A percentile compares a stretch with the other conserved stretches of the same genome.
These are phyloP conservation scores for Hycleus cichorii DNA, from an alignment of 1,140 invertebrate genomes.

Conservation along the genomic window DNA sequence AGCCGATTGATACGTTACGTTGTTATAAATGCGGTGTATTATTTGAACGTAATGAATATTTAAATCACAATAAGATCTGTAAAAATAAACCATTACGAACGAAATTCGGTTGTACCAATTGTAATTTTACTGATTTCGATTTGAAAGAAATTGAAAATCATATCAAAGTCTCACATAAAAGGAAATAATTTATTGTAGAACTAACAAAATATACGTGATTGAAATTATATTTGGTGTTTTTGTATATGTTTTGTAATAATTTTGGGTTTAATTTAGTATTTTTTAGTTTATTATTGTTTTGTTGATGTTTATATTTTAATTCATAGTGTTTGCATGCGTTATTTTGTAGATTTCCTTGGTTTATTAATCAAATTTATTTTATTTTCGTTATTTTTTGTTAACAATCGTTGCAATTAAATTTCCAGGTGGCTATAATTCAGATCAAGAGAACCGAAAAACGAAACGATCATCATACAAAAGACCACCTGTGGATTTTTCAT, in stretches of 20 bases:
- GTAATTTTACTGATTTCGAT: constrained; percentile 27
- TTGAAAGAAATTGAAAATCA: constrained; percentile 28
- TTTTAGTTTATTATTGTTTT: neutral
- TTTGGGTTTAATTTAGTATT: neutral
- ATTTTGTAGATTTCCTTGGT: neutral
- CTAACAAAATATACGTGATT: neutral
- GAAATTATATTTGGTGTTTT: neutral
- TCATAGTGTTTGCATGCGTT: constrained; percentile 1
- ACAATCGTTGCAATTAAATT: neutral
- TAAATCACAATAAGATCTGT: constrained; percentile 26
- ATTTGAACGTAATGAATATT: constrained; percentile 19
- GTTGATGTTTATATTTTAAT: neutral
- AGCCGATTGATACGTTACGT: constrained; percentile 31
- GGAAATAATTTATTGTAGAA: neutral
- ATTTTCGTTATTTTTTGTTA: neutral
- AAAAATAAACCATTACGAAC: constrained; percentile 17
- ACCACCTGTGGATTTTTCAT: neutral
- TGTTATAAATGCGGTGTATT: constrained; percentile 27
- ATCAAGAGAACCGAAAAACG: constrained; percentile 7
- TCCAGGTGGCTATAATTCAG: constrained; percentile 8
- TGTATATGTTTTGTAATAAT: neutral
- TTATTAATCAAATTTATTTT: neutral
- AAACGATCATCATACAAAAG: constrained; percentile 3
- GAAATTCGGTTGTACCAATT: constrained; percentile 31
- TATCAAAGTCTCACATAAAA: constrained; percentile 19